phyloP scores from a whole-genome alignment of 2,888 invertebrate species.

The Tinea trinotella region DNA sequence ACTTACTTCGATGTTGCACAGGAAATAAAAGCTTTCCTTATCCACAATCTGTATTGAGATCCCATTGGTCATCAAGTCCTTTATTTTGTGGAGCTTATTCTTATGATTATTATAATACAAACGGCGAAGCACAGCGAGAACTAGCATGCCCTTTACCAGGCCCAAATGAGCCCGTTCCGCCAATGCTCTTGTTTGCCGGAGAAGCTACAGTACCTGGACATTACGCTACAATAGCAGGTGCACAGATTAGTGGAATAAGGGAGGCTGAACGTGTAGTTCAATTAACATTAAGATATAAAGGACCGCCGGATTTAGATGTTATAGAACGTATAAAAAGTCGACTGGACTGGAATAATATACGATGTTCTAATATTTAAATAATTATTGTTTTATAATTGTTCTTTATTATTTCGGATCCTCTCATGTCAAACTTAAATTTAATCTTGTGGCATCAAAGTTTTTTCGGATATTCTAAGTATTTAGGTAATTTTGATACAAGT shows the following conservation, averaged over 20 bases:
- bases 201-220: slow-evolving; percentile 85
- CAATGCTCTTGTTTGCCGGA: slow-evolving; percentile 84
- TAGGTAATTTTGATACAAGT: background rate
- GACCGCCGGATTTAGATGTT: slow-evolving; percentile 40
- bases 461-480: background rate
- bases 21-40: slow-evolving; percentile 76
- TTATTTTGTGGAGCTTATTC: slow-evolving; percentile 81
- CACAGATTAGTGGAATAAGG: slow-evolving; percentile 81
- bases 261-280: slow-evolving; percentile 83
- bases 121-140: slow-evolving; percentile 51
- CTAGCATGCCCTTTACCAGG: slow-evolving; percentile 77
- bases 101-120: slow-evolving; percentile 52
- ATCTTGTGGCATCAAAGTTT: background rate
- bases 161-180: slow-evolving; percentile 74
- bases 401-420: too few species aligned
- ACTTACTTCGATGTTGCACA: slow-evolving; percentile 74
- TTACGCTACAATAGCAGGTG: slow-evolving; percentile 83
- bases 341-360: too few species aligned
- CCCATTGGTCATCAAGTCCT: slow-evolving; percentile 82
- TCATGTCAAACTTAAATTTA: background rate
- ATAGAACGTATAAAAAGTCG: background rate
- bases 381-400: too few species aligned
- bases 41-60: slow-evolving; percentile 76
- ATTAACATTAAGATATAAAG: slow-evolving; percentile 68
- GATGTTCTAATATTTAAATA: too few species aligned